A percentile compares a stretch with the other conserved stretches of the same genome.
Conservation (phyloP, 2,113 vertebrate genomes). For the Dissostichus mawsoni region DNA sequence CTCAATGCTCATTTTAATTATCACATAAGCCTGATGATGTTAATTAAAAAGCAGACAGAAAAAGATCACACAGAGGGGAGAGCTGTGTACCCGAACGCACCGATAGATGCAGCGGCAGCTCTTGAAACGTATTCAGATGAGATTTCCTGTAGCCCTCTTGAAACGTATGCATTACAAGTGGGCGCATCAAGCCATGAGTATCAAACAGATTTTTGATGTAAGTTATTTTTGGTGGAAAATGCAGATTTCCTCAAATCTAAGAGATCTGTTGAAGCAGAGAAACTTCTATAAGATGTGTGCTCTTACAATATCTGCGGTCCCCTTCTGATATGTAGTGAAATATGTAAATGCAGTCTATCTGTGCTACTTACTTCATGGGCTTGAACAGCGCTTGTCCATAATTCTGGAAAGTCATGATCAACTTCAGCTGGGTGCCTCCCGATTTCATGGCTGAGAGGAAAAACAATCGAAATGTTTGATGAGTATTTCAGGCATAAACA, state of each 20-base stretch:
- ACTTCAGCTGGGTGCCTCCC: conserved; percentile 96
- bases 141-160: conserved; percentile 32
- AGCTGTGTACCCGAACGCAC: conserved; percentile 20
- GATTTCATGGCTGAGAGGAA: conserved; percentile 94
- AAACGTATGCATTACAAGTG: conserved; percentile 40
- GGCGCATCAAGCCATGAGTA: conserved; percentile 27
- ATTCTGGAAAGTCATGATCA: conserved; percentile 99
- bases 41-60: conserved; percentile 82
- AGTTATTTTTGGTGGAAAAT: conserved; percentile 11
- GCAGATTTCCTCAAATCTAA: conserved; percentile 1
- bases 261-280: conserved; percentile 8
- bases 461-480: conserved; percentile 56
- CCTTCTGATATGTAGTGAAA: neutral
- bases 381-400: conserved; percentile 92
- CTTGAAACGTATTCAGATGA: conserved; percentile 46
- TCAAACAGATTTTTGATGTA: conserved; percentile 28
- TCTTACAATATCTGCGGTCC: neutral
- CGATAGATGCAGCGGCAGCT: conserved; percentile 3
- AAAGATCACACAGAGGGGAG: conserved; percentile 66
- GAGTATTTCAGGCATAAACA: conserved; percentile 29
- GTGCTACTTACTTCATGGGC: conserved; percentile 96
- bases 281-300: neutral
- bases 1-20: conserved; percentile 82
- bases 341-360: neutral
- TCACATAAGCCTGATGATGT: conserved; percentile 78